These are phyloP conservation scores for Macrotus californicus DNA, from an alignment of 2,113 vertebrate genomes.

Conservation along the genomic window DNA sequence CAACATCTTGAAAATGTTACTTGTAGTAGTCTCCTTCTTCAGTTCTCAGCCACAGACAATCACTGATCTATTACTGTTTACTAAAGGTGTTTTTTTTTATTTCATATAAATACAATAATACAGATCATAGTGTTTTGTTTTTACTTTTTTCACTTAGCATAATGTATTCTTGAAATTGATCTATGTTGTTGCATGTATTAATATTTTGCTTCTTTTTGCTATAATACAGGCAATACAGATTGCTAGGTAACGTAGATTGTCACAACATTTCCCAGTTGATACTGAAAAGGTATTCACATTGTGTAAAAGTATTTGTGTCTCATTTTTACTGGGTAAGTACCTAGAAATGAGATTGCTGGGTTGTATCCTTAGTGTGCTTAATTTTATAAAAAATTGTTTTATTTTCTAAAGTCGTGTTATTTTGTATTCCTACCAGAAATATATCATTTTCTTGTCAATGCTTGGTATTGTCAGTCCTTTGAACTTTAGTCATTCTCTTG, in stretches of 20 bases:
- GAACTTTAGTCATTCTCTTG: background rate
- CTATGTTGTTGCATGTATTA: background rate
- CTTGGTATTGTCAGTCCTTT: background rate
- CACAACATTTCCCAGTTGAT: background rate
- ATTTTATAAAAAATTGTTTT: background rate
- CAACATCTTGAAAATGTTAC: no score
- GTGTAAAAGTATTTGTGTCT: background rate
- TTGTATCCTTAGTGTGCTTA: background rate
- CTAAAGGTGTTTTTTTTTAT: background rate
- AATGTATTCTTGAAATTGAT: background rate
- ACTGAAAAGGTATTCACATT: background rate
- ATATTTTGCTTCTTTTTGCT: background rate
- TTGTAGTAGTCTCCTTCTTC: background rate
- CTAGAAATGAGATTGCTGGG: background rate
- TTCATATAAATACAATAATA: background rate
- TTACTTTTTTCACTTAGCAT: background rate
- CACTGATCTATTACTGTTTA: background rate
- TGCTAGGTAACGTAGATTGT: background rate
- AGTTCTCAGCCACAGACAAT: background rate
- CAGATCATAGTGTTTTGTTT: background rate
- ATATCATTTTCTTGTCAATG: background rate
- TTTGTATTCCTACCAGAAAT: background rate
- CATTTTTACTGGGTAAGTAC: background rate
- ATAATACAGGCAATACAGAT: no score
- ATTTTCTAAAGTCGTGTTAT: background rate